phyloP scores from a whole-genome alignment of 2,797 vertebrate species.

The Centropyge bicolor region DNA sequence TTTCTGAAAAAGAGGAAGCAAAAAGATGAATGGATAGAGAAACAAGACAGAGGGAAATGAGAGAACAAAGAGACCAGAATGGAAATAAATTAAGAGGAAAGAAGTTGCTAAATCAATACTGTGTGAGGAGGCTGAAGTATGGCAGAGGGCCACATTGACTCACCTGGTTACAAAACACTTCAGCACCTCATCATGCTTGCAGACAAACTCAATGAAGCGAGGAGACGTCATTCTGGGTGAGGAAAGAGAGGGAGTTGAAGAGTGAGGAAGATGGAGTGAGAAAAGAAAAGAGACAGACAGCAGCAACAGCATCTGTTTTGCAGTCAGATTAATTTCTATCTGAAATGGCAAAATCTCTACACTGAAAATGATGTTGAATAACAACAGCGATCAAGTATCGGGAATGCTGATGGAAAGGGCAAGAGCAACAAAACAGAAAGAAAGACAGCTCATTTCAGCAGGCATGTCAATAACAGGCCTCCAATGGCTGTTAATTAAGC shows the following conservation, averaged over 20 bases:
- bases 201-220: conserved; percentile 98
- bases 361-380: background rate
- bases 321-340: conserved; percentile 6
- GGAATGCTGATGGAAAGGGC: background rate
- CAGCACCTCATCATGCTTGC: conserved; percentile 97
- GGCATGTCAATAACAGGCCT: conserved; percentile 46
- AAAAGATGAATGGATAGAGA: conserved; percentile 9
- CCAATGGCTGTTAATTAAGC: conserved; percentile 53
- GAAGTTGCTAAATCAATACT: conserved; percentile 33
- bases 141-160: conserved; percentile 57
- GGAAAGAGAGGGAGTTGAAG: conserved; percentile 25
- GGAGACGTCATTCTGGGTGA: conserved; percentile 95
- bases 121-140: conserved; percentile 23
- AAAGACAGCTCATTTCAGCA: conserved; percentile 32
- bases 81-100: conserved; percentile 60
- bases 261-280: conserved; percentile 4
- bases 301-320: conserved; percentile 6
- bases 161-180: conserved; percentile 99
- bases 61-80: conserved; percentile 10
- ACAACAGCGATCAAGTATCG: background rate
- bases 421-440: conserved; percentile 17
- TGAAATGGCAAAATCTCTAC: background rate
- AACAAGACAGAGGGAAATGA: background rate
- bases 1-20: conserved; percentile 84
- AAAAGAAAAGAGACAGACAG: background rate